Base-by-base conservation (phyloP, 1,140 invertebrate species). In the Bombus breviceps region DNA sequence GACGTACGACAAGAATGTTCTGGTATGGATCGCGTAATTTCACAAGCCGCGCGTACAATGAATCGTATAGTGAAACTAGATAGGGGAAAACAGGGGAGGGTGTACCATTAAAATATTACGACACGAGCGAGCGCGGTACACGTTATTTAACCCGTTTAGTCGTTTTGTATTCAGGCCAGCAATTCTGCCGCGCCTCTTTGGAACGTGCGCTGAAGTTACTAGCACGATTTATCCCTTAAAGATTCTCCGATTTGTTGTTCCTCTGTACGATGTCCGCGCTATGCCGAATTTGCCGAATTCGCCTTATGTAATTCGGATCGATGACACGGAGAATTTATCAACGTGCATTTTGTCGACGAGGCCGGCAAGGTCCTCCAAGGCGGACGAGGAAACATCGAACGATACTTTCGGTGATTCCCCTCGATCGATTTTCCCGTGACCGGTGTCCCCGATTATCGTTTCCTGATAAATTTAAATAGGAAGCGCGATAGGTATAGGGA, bases 161-260 rank as follows among this genome's bases (percentile, higher is more conserved):
- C 83, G 81, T 89, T 89, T 66, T 74, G 83, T 89, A 89, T 89
- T 86, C 88, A 88, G 86, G 86, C 68, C 88, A 85, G 75, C 72
- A 57, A 75, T 86, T 69, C 57, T 25, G 72, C 72, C 81, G 86
- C 80, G 53, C 85, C 80, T 86, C 85, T 86, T 59, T 82, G n/a
- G 34, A 82, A 86, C 80, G 73, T 86, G 85, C 53, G 34, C 64
- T 77, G 64, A 83, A 86, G 25, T n/a, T 18, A 9, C 22, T 4
- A 47, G 22, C 59, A 25, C 34, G 39, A 66, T 76, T 83, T 83
- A 76, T 84, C 66, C 75, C 66, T 59, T 66, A 47, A 57, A 78
- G 81, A 83, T 78, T 37, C 22, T 18, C 8, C 37, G 62, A 59
- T 74, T 37, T 62, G 22, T 34, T 28, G 39, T 22, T 12, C 39